phyloP scores from a whole-genome alignment of 2,113 vertebrate species.

The Acanthisitta chloris region DNA sequence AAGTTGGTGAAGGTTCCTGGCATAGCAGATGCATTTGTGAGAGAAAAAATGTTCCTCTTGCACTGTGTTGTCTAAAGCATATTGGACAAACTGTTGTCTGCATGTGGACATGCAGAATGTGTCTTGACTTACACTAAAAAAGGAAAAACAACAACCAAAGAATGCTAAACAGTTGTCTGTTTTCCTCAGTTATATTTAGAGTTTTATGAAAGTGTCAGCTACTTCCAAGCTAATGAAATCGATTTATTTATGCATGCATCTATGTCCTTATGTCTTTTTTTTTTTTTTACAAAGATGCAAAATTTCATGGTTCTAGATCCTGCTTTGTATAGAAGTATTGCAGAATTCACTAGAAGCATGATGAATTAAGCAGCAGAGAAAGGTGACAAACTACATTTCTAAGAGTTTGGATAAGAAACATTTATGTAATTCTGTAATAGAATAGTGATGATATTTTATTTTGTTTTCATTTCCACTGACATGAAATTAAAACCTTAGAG shows the following conservation, averaged over 20 bases:
- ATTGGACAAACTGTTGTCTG: too few relatives aligned
- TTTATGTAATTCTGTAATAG: neutral
- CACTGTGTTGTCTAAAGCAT: neutral
- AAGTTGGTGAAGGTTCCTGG: neutral
- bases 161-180: neutral
- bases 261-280: neutral
- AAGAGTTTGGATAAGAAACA: neutral
- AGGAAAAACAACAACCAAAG: neutral
- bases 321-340: neutral
- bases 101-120: neutral
- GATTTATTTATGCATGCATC: neutral
- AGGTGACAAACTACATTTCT: neutral
- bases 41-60: neutral
- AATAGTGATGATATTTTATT: neutral
- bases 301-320: neutral
- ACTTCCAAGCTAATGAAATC: neutral
- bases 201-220: neutral
- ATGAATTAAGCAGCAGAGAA: neutral
- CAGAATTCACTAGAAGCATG: neutral
- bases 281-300: neutral
- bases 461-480: neutral
- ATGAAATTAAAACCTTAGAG: neutral
- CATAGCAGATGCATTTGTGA: neutral
- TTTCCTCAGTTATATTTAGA: neutral
- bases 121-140: neutral